These are phyloP conservation scores for Drosophila putrida DNA, from an alignment of 2,888 invertebrate genomes.

Conservation along the genomic window DNA sequence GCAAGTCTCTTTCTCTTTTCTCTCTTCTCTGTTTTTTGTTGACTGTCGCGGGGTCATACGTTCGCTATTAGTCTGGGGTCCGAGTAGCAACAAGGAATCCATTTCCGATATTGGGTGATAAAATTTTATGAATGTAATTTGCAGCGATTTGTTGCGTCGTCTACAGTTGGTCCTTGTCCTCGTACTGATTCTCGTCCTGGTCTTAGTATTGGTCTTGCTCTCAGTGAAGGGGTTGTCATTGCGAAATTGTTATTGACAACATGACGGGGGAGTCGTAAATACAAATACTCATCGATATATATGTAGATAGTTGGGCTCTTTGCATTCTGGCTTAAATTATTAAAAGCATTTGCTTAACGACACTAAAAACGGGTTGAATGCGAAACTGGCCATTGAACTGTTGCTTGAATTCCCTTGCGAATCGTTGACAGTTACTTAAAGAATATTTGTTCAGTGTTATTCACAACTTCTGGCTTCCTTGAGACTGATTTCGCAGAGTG, in stretches of 20 bases:
- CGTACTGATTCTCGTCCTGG: neutral
- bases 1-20: constrained; percentile 22
- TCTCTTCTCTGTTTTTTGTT: constrained; percentile 40
- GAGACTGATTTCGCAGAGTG: neutral
- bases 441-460: neutral
- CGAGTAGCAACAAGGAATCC: constrained; percentile 69
- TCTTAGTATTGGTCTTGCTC: constrained; percentile 3
- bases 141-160: constrained; percentile 79
- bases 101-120: constrained; percentile 82
- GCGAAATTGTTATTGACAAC: constrained; percentile 77
- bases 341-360: constrained; percentile 70
- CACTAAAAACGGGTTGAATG: constrained; percentile 41
- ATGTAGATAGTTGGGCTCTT: constrained; percentile 39
- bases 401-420: constrained; percentile 14
- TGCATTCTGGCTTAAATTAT: constrained; percentile 67
- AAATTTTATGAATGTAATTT: constrained; percentile 80
- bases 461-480: neutral
- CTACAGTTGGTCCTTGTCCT: constrained; percentile 8
- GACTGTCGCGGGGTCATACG: constrained; percentile 53
- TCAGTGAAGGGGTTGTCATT: constrained; percentile 55
- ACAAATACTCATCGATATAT: constrained; percentile 57
- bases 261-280: constrained; percentile 72
- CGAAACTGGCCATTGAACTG: constrained; percentile 42
- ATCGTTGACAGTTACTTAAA: constrained; percentile 4
- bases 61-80: constrained; percentile 75